phyloP scores from a whole-genome alignment of 2,113 vertebrate genomes.

The Tachysurus vachellii region DNA sequence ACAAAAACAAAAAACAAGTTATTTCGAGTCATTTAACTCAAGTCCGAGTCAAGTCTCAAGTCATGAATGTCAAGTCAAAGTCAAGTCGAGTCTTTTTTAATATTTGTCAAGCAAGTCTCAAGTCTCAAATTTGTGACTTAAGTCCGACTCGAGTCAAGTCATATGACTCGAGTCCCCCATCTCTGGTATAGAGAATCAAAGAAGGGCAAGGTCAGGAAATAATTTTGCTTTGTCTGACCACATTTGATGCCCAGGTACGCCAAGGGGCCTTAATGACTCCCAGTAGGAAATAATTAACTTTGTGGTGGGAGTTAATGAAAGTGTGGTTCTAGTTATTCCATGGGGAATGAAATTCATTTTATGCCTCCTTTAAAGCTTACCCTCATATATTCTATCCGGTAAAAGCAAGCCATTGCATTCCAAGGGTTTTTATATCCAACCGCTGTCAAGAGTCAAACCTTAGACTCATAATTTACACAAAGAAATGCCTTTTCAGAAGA shows the following conservation, averaged over 20 bases:
- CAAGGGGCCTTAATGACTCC: slow-evolving; percentile 36
- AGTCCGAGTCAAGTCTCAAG: too few species aligned
- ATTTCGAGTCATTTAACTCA: too few species aligned
- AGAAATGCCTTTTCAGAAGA: background rate
- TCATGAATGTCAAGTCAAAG: too few species aligned
- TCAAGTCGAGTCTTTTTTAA: too few species aligned
- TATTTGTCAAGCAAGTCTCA: too few species aligned
- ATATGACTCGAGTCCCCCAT: too few species aligned
- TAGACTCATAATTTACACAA: background rate
- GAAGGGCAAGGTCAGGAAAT: background rate
- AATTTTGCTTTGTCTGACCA: slow-evolving; percentile 34
- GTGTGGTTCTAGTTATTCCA: slow-evolving; percentile 37
- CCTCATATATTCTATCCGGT: slow-evolving; percentile 25
- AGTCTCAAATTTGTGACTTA: too few species aligned
- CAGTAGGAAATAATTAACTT: slow-evolving; percentile 47
- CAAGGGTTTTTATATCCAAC: slow-evolving; percentile 1
- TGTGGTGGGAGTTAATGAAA: slow-evolving; percentile 45
- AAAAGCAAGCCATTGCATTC: slow-evolving; percentile 2
- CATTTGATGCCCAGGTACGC: slow-evolving; percentile 32
- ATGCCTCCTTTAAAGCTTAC: slow-evolving; percentile 5
- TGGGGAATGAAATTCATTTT: slow-evolving; percentile 39
- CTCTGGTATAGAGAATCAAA: slow-evolving; percentile 16
- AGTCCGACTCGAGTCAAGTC: too few species aligned
- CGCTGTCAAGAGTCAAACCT: slow-evolving; percentile 15
- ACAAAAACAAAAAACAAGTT: too few species aligned